Evolutionary conservation across 2,797 vertebrate species (phyloP), one percentile per base, ranked within the genome.

Genomic region (Enteromius argenteus): DNA sequence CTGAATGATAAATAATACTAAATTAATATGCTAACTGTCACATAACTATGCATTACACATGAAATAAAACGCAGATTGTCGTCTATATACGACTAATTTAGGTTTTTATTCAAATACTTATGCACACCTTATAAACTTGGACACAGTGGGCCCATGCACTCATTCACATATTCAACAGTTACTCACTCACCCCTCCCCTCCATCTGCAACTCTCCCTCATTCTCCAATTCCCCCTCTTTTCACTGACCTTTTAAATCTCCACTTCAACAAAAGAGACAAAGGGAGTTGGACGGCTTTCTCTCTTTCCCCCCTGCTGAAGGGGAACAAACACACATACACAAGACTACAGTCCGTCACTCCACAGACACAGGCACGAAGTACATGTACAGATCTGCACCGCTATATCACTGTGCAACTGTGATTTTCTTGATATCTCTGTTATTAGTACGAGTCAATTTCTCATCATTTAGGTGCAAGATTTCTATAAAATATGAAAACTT

Each of bases 181-280:
- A 81, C 81, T 69, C 84, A 73, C 68, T 68, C 79, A 69, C 83
- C 67, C 66, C 74, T 81, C 60, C 51, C 78, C 60, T 84, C 66
- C 32, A 84, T 76, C 74, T 80, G 15, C 62, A 51, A 77, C 72
- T 46, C 85, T 75, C 67, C 67, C 81, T 46, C 32, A 35, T 69
- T 58, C 37, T 60, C 76, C 51, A 51, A 42, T 79, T 44, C 78
- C 81, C 62, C 58, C 58, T 85, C 77, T 86, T 83, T 87, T 87
- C 80, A 15, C 85, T 89, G 80, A 78, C 88, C 88, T 89, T 87
- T 89, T 89, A 78, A 89, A 85, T 87, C 85, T 87, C 80, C 60
- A 83, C 72, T 86, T 39, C 67, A 87, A 86, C 83, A 85, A 87
- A 68, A 84, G 80, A 78, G 71, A 89, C 88, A 89, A 89, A 85